These are phyloP conservation scores for Teleogryllus oceanicus DNA, from an alignment of 2,888 invertebrate species.

Conservation along the genomic window DNA sequence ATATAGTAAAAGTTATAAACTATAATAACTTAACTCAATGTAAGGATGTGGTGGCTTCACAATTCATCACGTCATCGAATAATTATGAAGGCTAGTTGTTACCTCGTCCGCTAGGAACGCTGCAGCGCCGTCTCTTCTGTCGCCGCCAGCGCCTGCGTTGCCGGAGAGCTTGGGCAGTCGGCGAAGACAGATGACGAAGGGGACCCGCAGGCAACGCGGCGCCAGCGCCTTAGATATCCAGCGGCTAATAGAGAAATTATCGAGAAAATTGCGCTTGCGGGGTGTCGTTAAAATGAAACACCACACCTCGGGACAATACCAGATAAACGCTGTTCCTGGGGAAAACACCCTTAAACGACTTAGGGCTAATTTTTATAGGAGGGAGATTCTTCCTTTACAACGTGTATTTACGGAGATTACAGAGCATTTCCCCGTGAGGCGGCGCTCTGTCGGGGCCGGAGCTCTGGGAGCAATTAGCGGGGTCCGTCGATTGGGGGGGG, in stretches of 20 bases:
- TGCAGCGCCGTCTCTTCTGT: no score
- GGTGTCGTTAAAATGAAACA: background rate
- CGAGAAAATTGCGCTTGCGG: background rate
- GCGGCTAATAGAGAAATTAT: background rate
- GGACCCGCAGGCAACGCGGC: background rate
- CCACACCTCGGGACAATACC: background rate
- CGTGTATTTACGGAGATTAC: background rate
- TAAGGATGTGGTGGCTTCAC: no score
- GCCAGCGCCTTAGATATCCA: no score
- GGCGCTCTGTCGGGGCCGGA: background rate
- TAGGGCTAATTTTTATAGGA: background rate
- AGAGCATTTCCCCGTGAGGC: background rate
- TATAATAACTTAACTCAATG: no score
- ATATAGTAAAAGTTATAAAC: no score
- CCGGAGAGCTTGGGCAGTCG: no score
- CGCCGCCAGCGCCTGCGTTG: no score
- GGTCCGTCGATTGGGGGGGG: background rate
- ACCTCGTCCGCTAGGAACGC: no score
- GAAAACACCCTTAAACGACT: background rate
- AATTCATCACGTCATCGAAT: no score
- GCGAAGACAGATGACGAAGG: background rate
- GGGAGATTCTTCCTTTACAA: constrained; percentile 3
- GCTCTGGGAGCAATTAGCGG: background rate
- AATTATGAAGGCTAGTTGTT: no score
- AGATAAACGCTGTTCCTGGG: background rate